Conservation (phyloP, 2,113 vertebrate genomes). For the Mesitornis unicolor region DNA sequence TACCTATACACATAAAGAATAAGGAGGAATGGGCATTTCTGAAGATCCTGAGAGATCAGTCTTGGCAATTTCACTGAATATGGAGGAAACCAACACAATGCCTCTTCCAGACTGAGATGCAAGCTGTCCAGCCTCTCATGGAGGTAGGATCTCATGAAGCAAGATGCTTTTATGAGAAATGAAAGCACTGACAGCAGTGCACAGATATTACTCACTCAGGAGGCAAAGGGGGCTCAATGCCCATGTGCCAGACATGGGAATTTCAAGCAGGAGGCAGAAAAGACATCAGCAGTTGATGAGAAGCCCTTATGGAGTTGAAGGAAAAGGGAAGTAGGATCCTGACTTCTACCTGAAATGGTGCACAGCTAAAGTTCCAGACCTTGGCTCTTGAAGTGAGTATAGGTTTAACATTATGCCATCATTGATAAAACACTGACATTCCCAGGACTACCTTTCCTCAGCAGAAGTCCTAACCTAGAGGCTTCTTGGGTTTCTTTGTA, state of each 20-base stretch:
- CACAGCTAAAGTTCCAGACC: background rate
- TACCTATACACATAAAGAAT: background rate
- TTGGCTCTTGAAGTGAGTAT: background rate
- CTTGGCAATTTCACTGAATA: background rate
- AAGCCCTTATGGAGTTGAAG: background rate
- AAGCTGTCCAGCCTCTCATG: background rate
- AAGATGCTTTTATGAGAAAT: background rate
- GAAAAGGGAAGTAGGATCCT: background rate
- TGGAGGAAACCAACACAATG: background rate
- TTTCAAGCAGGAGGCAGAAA: background rate
- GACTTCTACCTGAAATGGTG: background rate
- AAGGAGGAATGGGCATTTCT: background rate
- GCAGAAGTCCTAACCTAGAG: background rate
- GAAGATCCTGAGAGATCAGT: background rate
- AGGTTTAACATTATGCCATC: background rate
- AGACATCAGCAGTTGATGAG: background rate
- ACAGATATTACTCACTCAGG: background rate
- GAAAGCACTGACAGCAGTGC: background rate
- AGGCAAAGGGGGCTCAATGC: background rate
- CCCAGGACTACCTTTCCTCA: background rate
- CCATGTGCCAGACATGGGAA: background rate
- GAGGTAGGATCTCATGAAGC: background rate
- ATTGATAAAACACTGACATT: background rate
- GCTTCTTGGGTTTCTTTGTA: background rate
- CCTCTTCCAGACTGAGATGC: background rate